A percentile compares a stretch with the other conserved stretches of the same genome.
Conservation (phyloP, 1,140 invertebrate genomes). For the Ruditapes philippinarum region DNA sequence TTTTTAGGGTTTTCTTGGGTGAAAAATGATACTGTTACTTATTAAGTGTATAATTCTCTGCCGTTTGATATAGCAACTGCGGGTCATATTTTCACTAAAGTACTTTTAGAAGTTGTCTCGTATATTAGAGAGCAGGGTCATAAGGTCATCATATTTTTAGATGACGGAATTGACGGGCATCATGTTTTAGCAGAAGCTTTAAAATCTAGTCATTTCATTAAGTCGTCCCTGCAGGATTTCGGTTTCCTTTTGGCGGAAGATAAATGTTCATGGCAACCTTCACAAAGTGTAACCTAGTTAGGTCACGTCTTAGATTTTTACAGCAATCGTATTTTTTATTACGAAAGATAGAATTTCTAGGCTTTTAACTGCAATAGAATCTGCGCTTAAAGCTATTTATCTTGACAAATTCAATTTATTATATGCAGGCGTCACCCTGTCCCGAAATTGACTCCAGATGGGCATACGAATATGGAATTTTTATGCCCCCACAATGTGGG, state of each 20-base stretch:
- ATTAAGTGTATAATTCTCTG: background rate
- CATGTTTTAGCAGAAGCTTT: no score
- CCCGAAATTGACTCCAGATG: no score
- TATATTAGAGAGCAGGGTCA: background rate
- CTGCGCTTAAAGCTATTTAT: no score
- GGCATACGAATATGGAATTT: no score
- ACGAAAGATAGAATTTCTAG: no score
- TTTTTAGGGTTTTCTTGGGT: background rate
- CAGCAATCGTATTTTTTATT: no score
- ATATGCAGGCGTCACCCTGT: no score
- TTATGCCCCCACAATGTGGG: no score
- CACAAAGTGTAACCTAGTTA: background rate
- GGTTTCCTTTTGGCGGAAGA: background rate
- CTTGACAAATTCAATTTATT: no score
- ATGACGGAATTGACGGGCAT: slow-evolving; percentile 11
- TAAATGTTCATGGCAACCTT: background rate
- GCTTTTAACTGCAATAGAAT: no score
- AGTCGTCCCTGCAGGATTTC: background rate
- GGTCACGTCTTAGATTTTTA: no score
- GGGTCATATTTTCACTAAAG: slow-evolving; percentile 36
- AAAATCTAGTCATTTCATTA: background rate
- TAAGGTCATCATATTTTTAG: slow-evolving; percentile 15
- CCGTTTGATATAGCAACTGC: slow-evolving; percentile 3
- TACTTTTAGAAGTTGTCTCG: background rate
- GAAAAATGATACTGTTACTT: no score